Conservation (phyloP, 2,113 vertebrate species). For the Lepus europaeus region DNA sequence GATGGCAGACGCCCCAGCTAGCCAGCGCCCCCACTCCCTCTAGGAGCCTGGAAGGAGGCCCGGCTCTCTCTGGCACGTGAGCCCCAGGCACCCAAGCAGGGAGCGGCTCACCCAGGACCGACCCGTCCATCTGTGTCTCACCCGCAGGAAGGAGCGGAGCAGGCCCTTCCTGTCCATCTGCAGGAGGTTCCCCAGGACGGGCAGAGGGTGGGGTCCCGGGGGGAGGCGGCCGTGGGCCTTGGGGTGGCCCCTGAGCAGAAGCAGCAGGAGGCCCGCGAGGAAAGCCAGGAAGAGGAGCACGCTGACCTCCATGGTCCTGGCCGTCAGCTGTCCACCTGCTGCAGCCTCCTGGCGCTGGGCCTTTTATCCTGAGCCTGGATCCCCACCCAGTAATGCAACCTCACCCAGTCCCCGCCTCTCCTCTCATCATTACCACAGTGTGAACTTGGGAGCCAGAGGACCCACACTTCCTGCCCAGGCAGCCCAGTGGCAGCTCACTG, state of each 20-base stretch:
- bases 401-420: neutral
- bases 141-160: too few relatives aligned
- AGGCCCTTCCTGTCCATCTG: too few relatives aligned
- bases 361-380: slow-evolving; percentile 3
- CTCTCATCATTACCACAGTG: accelerated
- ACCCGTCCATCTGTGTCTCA: neutral
- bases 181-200: too few relatives aligned
- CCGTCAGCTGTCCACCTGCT: neutral
- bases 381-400: neutral
- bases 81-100: accelerated
- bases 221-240: neutral
- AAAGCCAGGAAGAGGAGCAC: slow-evolving; percentile 66
- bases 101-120: accelerated
- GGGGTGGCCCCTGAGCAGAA: slow-evolving; percentile 3
- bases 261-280: slow-evolving; percentile 8
- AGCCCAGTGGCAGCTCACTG: accelerated
- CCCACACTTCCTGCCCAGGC: neutral
- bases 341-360: too few relatives aligned
- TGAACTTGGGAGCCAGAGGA: neutral
- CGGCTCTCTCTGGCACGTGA: neutral
- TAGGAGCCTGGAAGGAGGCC: neutral
- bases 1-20: neutral
- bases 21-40: neutral
- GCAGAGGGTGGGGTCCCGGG: too few relatives aligned
- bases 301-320: slow-evolving; percentile 45